phyloP scores from a whole-genome alignment of 1,140 invertebrate genomes.

The Leptonema lineaticorne region DNA sequence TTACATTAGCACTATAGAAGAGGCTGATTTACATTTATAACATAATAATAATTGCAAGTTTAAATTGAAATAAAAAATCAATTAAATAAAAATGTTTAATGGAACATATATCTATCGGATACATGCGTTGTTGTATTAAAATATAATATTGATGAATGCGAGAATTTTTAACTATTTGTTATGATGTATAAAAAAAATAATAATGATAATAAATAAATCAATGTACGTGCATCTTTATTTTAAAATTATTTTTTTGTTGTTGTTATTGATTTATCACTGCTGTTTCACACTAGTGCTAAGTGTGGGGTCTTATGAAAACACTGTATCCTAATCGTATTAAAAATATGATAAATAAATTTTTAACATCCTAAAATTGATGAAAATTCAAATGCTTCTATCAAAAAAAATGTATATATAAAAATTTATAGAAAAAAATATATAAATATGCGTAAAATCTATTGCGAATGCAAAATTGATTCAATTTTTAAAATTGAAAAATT shows the following conservation, averaged over 20 bases:
- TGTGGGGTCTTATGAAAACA: conserved; percentile 20
- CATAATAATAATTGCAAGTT: neutral
- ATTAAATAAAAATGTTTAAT: neutral
- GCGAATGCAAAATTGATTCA: too few relatives aligned
- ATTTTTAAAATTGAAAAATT: too few relatives aligned
- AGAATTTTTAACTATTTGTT: too few relatives aligned
- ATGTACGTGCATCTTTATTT: too few relatives aligned
- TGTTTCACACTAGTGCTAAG: conserved; percentile 5
- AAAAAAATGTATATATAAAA: too few relatives aligned
- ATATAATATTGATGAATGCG: neutral
- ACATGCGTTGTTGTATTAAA: neutral
- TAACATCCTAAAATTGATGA: too few relatives aligned
- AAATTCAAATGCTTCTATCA: too few relatives aligned
- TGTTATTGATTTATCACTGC: neutral
- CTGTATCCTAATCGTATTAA: conserved; percentile 11
- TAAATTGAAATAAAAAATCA: neutral
- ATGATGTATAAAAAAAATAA: too few relatives aligned
- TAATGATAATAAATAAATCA: too few relatives aligned
- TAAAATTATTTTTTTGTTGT: too few relatives aligned
- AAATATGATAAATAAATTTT: neutral
- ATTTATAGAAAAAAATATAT: too few relatives aligned
- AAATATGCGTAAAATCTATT: too few relatives aligned
- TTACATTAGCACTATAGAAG: conserved; percentile 25
- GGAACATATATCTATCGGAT: neutral
- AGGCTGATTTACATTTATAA: neutral